Evolutionary conservation across 2,888 invertebrate genomes (phyloP).

Genomic region (Nysson spinosus): DNA sequence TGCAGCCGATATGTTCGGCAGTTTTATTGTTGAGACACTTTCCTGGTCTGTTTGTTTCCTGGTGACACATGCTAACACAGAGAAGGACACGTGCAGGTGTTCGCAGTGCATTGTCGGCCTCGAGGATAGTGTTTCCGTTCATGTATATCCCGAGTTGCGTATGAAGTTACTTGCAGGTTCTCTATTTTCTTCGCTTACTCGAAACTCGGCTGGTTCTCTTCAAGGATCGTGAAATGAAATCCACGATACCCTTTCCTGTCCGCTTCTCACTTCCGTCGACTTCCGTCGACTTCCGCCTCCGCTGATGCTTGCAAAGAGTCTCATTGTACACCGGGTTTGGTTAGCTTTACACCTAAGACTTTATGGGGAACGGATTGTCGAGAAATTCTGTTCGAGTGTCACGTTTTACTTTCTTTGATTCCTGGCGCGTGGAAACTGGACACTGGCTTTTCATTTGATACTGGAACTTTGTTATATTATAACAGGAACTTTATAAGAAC

Average conservation of each 20-base stretch:
- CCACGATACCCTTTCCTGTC: constrained; percentile 26
- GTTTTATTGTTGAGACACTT: too few species aligned
- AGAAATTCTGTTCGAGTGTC: constrained; percentile 23
- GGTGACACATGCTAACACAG: constrained; percentile 3
- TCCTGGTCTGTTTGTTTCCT: constrained; percentile 26
- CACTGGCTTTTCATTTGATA: too few species aligned
- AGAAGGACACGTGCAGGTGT: constrained; percentile 27
- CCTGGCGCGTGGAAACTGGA: too few species aligned
- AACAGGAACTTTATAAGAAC: too few species aligned
- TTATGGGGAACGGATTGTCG: constrained; percentile 19
- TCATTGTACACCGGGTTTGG: constrained; percentile 18
- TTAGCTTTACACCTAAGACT: constrained; percentile 14
- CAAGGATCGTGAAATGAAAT: constrained; percentile 58
- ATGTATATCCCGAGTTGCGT: constrained; percentile 59
- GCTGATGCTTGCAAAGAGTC: constrained; percentile 27
- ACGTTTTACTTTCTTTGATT: background rate
- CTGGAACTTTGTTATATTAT: too few species aligned
- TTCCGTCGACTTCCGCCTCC: constrained; percentile 53
- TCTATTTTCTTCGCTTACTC: constrained; percentile 47
- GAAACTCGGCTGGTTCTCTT: constrained; percentile 39
- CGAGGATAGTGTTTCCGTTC: constrained; percentile 66
- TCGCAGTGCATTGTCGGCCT: constrained; percentile 45
- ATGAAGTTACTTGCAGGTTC: constrained; percentile 63
- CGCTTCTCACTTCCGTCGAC: too few species aligned
- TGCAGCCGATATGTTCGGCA: too few species aligned